Conservation (phyloP, 1,140 invertebrate species). For the Cotesia vestalis region DNA sequence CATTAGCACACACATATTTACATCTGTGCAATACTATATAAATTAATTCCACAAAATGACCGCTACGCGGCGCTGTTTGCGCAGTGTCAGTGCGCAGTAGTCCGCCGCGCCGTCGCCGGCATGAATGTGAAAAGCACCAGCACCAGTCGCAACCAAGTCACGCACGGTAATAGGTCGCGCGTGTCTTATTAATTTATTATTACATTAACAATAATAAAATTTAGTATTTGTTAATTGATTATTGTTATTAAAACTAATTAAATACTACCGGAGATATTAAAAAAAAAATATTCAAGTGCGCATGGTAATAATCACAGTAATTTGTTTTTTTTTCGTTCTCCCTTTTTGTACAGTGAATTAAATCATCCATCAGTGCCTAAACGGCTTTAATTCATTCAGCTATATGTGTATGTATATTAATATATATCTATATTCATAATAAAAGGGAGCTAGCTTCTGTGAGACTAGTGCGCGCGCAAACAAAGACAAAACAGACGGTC, state of each 20-base stretch:
- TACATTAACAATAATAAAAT: too few relatives aligned
- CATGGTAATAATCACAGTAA: neutral
- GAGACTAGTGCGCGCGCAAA: slow-evolving; percentile 21
- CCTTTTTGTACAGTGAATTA: neutral
- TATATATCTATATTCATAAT: neutral
- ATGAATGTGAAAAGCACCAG: slow-evolving; percentile 26
- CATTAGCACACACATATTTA: neutral
- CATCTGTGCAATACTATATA: neutral
- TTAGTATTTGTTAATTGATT: too few relatives aligned
- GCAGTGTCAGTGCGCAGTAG: slow-evolving; percentile 36
- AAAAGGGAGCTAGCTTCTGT: neutral
- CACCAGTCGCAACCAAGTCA: slow-evolving; percentile 56
- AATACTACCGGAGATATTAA: too few relatives aligned
- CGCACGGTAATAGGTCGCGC: slow-evolving; percentile 48
- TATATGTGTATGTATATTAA: neutral
- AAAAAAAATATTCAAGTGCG: slow-evolving; percentile 1
- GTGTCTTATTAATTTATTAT: slow-evolving; percentile 12
- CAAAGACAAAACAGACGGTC: slow-evolving; percentile 20
- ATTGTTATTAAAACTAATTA: too few relatives aligned
- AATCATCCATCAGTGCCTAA: neutral
- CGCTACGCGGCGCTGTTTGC: slow-evolving; percentile 44
- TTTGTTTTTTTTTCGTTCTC: slow-evolving; percentile 23
- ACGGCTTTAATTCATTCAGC: neutral
- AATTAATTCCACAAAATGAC: slow-evolving; percentile 31
- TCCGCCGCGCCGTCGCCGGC: slow-evolving; percentile 49